Evolutionary conservation across 2,888 invertebrate genomes (phyloP).

Genomic region (Callyntrura sp.): DNA sequence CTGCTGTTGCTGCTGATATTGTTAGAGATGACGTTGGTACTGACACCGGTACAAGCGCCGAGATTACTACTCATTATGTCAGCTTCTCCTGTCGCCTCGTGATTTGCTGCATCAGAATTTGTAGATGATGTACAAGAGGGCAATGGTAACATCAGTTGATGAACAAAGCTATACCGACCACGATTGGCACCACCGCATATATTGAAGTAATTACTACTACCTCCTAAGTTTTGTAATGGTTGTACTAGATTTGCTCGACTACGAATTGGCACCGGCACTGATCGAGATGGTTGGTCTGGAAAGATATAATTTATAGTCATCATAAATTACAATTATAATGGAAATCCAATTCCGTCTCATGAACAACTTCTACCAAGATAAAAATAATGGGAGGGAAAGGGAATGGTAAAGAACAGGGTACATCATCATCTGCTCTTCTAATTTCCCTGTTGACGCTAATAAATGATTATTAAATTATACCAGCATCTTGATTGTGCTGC

Average conservation of each 20-base stretch:
- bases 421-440: constrained; percentile 2
- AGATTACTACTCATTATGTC: constrained; percentile 28
- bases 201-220: constrained; percentile 59
- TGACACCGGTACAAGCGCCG: constrained; percentile 29
- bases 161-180: constrained; percentile 64
- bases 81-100: constrained; percentile 18
- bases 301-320: constrained; percentile 12
- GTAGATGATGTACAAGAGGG: constrained; percentile 27
- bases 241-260: constrained; percentile 50
- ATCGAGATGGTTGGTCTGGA: constrained; percentile 53
- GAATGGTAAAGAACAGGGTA: background rate
- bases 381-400: background rate
- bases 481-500: background rate
- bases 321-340: constrained; percentile 25
- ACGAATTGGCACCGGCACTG: constrained; percentile 67
- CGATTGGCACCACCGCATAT: constrained; percentile 30
- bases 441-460: constrained; percentile 35
- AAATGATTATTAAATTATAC: constrained; percentile 11
- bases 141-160: constrained; percentile 63
- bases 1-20: constrained; percentile 40
- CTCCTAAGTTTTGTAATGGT: constrained; percentile 27
- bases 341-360: background rate
- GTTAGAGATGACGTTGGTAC: constrained; percentile 30
- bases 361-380: background rate
- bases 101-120: background rate